Evolutionary conservation across 2,888 invertebrate genomes (phyloP).

Genomic region (Sminthurinus aureus): DNA sequence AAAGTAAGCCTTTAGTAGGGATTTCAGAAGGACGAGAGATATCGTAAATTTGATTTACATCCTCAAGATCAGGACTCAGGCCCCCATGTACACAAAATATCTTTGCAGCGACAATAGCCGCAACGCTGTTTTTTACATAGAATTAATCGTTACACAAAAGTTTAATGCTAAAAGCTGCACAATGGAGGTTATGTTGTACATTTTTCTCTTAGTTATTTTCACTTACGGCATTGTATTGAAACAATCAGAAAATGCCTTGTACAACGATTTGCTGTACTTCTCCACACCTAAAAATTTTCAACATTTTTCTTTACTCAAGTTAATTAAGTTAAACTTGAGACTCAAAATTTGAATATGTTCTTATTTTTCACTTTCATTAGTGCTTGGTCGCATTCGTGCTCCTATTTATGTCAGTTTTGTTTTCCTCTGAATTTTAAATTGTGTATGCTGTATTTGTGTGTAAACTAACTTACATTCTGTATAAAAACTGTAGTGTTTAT

Average conservation of each 20-base stretch:
- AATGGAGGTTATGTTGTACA: too few relatives aligned
- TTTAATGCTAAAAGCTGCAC: too few relatives aligned
- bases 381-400: too few relatives aligned
- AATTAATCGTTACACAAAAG: too few relatives aligned
- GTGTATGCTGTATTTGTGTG: too few relatives aligned
- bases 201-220: too few relatives aligned
- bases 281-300: constrained; percentile 8
- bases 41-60: not conserved
- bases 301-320: not conserved
- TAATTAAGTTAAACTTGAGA: not conserved
- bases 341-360: not conserved
- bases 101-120: constrained; percentile 29
- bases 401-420: too few relatives aligned
- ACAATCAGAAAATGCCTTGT: constrained; percentile 22
- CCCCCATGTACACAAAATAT: constrained; percentile 43
- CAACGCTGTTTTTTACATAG: too few relatives aligned
- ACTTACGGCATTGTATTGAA: constrained; percentile 40
- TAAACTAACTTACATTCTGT: constrained; percentile 22
- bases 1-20: not conserved
- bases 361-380: too few relatives aligned
- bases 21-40: constrained; percentile 24
- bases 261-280: constrained; percentile 33
- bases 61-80: constrained; percentile 16
- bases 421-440: too few relatives aligned
- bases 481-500: constrained; percentile 34